Evolutionary conservation across 1,140 invertebrate genomes (phyloP).

Genomic region (Drosophila ohnishii): DNA sequence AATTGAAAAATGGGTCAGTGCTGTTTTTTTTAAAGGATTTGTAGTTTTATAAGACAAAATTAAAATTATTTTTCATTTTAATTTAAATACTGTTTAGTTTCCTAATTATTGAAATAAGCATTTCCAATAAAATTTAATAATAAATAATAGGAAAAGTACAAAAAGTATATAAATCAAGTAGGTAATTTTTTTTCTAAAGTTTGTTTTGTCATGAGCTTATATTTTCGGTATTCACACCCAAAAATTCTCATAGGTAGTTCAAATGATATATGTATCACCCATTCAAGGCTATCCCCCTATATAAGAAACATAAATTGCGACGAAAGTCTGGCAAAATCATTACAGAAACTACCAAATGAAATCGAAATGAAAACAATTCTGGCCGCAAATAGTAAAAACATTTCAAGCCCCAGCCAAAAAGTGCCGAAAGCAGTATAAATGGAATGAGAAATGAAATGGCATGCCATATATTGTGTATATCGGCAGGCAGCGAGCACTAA

Average conservation of each 20-base stretch:
- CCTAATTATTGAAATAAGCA: too few species aligned
- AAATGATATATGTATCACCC: not conserved
- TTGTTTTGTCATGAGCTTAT: too few species aligned
- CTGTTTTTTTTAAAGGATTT: not conserved
- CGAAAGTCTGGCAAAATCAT: conserved; percentile 25
- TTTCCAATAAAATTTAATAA: not conserved
- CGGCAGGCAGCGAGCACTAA: conserved; percentile 30
- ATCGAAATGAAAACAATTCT: conserved; percentile 54
- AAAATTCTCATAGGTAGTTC: not conserved
- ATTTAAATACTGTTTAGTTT: too few species aligned
- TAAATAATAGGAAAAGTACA: not conserved
- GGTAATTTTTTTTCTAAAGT: too few species aligned
- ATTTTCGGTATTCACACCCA: not conserved
- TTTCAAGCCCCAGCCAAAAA: conserved; percentile 51
- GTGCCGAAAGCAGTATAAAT: conserved; percentile 55
- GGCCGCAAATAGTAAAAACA: conserved; percentile 58
- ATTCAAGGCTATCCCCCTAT: conserved; percentile 4
- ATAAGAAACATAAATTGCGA: conserved; percentile 19
- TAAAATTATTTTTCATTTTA: not conserved
- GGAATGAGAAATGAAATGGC: conserved; percentile 63
- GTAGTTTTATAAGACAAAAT: not conserved
- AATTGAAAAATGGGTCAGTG: not conserved
- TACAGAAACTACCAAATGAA: conserved; percentile 31
- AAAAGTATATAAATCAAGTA: not conserved
- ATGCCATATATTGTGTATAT: conserved; percentile 52